phyloP scores from a whole-genome alignment of 1,140 invertebrate genomes.

The Alviniconcha marisindica region DNA sequence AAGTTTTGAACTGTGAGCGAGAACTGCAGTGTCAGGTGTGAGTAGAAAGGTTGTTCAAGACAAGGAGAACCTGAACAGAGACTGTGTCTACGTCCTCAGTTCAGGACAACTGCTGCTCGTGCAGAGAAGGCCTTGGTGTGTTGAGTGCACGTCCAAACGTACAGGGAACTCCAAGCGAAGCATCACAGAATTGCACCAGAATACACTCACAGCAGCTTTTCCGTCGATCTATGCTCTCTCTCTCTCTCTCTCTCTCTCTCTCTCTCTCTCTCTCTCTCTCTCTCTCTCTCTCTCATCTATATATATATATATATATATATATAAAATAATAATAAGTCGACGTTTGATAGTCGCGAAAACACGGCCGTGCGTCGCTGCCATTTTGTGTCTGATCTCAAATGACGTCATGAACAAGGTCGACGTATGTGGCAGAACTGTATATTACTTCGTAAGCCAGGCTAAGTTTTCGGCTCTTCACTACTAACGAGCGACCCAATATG shows the following conservation, averaged over 20 bases:
- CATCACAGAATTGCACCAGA: too few relatives aligned
- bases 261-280: constrained; percentile 1
- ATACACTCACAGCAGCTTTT: not conserved
- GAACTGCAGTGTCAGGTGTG: too few relatives aligned
- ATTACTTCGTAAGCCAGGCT: too few relatives aligned
- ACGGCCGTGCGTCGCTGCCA: not conserved
- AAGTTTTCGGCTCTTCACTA: not conserved
- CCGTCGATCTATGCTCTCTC: not conserved
- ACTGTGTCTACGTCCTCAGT: not conserved
- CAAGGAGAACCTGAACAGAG: not conserved
- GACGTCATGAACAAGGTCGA: not conserved
- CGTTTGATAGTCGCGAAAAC: too few relatives aligned
- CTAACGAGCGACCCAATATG: not conserved
- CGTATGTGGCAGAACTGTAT: not conserved
- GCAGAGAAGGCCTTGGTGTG: not conserved
- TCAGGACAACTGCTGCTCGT: not conserved
- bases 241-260: not conserved
- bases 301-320: too few relatives aligned
- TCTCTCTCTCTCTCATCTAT: not conserved
- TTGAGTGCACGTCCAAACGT: too few relatives aligned
- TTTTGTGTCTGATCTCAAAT: not conserved
- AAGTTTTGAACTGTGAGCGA: too few relatives aligned
- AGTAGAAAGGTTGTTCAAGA: too few relatives aligned
- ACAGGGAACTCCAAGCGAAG: too few relatives aligned
- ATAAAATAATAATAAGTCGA: too few relatives aligned